These are phyloP conservation scores for Cygnus atratus DNA, from an alignment of 2,113 vertebrate genomes.

Conservation along the genomic window DNA sequence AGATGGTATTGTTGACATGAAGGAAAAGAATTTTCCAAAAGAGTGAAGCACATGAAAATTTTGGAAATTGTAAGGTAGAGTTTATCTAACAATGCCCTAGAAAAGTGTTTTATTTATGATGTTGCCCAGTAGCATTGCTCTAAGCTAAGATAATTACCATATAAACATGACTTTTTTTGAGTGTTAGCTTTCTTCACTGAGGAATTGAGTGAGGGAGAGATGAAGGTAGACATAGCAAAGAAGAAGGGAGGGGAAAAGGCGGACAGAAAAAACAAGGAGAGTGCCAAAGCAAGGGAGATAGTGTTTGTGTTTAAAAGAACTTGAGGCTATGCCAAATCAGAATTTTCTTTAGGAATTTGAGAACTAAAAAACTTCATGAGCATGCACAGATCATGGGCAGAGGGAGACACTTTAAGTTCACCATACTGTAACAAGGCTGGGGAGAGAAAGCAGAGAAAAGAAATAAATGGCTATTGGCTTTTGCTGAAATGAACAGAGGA, in stretches of 20 bases:
- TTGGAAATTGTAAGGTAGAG: background rate
- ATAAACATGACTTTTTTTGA: background rate
- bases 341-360: constrained; percentile 44
- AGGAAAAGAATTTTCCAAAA: background rate
- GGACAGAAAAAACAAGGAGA: constrained; percentile 53
- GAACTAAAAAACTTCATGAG: background rate
- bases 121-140: background rate
- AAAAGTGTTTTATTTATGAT: constrained; percentile 14
- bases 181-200: background rate
- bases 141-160: background rate
- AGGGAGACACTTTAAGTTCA: background rate
- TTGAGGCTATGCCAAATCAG: constrained; percentile 38
- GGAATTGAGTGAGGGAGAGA: background rate
- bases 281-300: constrained; percentile 29
- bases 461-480: background rate
- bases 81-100: background rate
- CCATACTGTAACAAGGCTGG: background rate
- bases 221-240: background rate
- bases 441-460: background rate
- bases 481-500: background rate
- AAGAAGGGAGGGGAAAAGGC: constrained; percentile 6
- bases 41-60: background rate
- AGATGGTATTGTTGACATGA: background rate
- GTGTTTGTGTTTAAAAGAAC: constrained; percentile 56
- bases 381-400: background rate